A percentile compares a stretch with the other conserved stretches of the same genome.
These are phyloP conservation scores for Eciton burchellii DNA, from an alignment of 1,140 invertebrate species.

Conservation along the genomic window DNA sequence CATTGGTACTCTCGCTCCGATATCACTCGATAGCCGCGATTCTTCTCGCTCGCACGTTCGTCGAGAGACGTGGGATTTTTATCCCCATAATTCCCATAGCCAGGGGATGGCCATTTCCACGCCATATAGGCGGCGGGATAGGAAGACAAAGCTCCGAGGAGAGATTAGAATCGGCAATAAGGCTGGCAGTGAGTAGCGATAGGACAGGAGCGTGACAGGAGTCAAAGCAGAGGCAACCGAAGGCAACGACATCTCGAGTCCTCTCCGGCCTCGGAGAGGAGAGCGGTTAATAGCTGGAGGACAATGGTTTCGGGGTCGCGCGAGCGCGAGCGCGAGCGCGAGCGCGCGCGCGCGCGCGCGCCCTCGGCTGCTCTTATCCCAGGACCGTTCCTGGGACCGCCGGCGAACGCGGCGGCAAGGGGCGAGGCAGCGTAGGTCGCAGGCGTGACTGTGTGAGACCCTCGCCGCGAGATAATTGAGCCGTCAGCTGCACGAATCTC, in stretches of 20 bases:
- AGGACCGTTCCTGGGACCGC: constrained; percentile 68
- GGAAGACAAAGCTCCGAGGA: constrained; percentile 45
- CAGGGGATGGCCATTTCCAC: no score
- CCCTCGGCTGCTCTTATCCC: no score
- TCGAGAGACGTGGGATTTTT: no score
- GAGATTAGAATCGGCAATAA: constrained; percentile 68
- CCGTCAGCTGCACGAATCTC: constrained; percentile 82
- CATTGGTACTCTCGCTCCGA: no score
- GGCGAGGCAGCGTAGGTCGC: constrained; percentile 70
- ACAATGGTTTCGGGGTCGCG: constrained; percentile 76
- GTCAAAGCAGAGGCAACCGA: constrained; percentile 74
- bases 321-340: no score
- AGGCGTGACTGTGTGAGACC: constrained; percentile 79
- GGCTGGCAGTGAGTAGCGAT: constrained; percentile 63
- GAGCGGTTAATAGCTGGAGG: constrained; percentile 77
- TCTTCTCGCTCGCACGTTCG: no score
- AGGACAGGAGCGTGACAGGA: constrained; percentile 76
- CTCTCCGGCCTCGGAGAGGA: constrained; percentile 69
- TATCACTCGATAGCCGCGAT: no score
- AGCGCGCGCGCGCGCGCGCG: no score
- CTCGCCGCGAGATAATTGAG: constrained; percentile 82
- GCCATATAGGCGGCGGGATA: no score
- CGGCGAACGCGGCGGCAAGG: constrained; percentile 18
- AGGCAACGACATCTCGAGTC: constrained; percentile 76
- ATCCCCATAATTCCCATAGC: no score